A percentile compares a stretch with the other conserved stretches of the same genome.
phyloP scores from a whole-genome alignment of 2,797 vertebrate species.

The Pangasius macronema region DNA sequence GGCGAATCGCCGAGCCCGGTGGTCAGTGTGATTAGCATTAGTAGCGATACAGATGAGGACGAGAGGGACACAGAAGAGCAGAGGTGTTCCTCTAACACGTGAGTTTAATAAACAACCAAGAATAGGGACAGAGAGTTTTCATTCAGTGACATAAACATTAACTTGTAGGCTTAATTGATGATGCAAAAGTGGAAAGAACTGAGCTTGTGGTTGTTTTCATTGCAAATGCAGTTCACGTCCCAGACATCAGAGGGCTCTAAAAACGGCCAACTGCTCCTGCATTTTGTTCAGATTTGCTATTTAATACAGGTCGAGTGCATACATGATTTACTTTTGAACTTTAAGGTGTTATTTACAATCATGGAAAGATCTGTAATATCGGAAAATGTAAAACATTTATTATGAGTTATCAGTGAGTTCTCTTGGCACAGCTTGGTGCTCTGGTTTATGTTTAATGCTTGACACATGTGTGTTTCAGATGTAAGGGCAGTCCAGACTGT shows the following conservation, averaged over 20 bases:
- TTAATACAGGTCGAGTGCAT: not conserved
- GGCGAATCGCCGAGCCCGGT: conserved; percentile 87
- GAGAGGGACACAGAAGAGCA: conserved; percentile 60
- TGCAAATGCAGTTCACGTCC: not conserved
- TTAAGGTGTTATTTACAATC: not conserved
- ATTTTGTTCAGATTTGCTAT: not conserved
- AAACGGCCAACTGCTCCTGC: not conserved
- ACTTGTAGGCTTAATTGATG: not conserved
- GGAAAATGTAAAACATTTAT: not conserved
- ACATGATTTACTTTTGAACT: not conserved
- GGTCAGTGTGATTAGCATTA: conserved; percentile 92
- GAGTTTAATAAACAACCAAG: conserved; percentile 62
- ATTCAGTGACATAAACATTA: not conserved
- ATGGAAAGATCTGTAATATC: not conserved
- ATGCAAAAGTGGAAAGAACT: not conserved
- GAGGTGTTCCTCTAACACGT: conserved; percentile 80
- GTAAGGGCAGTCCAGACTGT: conserved; percentile 88
- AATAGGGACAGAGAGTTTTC: not conserved
- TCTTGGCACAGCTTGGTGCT: not conserved
- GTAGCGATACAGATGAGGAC: conserved; percentile 90
- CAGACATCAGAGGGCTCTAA: not conserved
- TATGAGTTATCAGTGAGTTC: not conserved
- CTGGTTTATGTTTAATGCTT: not conserved
- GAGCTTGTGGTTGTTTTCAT: not conserved
- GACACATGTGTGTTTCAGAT: conserved; percentile 70